phyloP scores from a whole-genome alignment of 2,888 invertebrate species.

The Rhopalosiphum nymphaeae region DNA sequence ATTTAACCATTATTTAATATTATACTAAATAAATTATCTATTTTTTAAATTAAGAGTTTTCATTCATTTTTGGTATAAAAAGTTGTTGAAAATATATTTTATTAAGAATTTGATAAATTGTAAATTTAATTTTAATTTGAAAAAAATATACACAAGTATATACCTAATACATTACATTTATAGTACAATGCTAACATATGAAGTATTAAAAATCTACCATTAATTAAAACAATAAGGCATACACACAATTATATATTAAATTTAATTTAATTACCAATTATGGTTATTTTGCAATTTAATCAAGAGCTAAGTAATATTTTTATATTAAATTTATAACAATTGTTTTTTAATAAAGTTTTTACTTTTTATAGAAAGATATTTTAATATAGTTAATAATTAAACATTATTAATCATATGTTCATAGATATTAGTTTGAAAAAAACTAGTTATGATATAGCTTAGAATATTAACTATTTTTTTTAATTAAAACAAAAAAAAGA shows the following conservation, averaged over 20 bases:
- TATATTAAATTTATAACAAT: neutral
- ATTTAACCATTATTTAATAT: neutral
- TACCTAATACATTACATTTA: neutral
- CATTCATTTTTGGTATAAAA: neutral
- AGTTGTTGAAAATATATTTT: neutral
- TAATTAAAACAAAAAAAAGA: neutral
- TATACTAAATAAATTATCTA: neutral
- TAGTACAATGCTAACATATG: neutral
- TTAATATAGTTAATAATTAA: no score
- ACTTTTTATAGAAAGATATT: neutral
- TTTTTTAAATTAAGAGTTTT: neutral
- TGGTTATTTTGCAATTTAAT: neutral
- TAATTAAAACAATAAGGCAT: neutral
- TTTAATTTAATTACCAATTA: no score
- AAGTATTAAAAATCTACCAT: neutral
- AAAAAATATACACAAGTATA: neutral
- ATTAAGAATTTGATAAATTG: neutral
- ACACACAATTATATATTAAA: neutral
- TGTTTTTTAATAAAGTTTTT: neutral
- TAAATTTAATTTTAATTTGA: neutral
- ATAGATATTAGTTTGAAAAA: neutral
- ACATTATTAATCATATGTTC: neutral
- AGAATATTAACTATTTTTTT: neutral
- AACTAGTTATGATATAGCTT: neutral
- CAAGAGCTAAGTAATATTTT: neutral